Conservation (phyloP, 2,113 vertebrate genomes). For the Bungarus multicinctus region DNA sequence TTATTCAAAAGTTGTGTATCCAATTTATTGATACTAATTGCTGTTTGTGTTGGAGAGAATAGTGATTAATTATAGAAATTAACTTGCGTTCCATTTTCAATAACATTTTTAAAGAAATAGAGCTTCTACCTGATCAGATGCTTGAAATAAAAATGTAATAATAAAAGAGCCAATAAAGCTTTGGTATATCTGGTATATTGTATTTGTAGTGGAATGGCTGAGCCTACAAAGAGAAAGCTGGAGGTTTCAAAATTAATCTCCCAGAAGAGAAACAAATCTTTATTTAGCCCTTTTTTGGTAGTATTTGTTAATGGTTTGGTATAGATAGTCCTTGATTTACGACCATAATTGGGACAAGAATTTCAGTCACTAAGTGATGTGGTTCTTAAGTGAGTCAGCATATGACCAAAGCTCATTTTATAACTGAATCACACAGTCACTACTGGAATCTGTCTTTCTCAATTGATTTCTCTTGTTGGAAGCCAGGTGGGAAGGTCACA, state of each 20-base stretch:
- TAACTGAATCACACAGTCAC: background rate
- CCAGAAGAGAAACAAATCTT: background rate
- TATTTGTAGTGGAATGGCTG: background rate
- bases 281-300: background rate
- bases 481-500: background rate
- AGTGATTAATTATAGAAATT: background rate
- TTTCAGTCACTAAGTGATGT: background rate
- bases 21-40: background rate
- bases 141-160: background rate
- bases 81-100: background rate
- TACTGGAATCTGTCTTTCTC: background rate
- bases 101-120: background rate
- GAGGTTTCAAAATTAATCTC: background rate
- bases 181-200: background rate
- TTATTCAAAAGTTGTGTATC: background rate
- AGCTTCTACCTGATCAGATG: background rate
- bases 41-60: background rate
- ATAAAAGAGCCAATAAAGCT: background rate
- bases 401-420: background rate
- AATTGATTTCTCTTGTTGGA: background rate
- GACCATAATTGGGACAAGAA: background rate
- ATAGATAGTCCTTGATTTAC: background rate
- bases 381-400: background rate
- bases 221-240: background rate
- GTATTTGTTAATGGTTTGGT: background rate